phyloP scores from a whole-genome alignment of 2,113 vertebrate species.

The Tringa solitaria region DNA sequence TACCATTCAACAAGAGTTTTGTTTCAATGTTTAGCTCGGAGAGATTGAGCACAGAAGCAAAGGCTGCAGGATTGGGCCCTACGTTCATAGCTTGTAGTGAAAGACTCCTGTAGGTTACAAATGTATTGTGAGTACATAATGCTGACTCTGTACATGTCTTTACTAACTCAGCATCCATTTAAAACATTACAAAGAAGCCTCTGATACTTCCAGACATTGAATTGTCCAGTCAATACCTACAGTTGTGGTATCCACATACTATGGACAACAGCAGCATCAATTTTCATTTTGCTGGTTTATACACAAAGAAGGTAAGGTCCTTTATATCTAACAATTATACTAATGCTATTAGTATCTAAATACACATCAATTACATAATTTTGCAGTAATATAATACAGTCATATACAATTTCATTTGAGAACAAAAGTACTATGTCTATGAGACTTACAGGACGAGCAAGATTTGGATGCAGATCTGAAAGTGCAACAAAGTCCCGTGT shows the following conservation, averaged over 20 bases:
- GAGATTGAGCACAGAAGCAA: not conserved
- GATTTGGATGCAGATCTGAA: slow-evolving; percentile 87
- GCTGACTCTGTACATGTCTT: slow-evolving; percentile 52
- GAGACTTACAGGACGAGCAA: slow-evolving; percentile 84
- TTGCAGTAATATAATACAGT: slow-evolving; percentile 27
- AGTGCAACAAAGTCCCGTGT: slow-evolving; percentile 77
- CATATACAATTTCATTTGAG: slow-evolving; percentile 35
- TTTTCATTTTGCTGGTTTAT: slow-evolving; percentile 61
- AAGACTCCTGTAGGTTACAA: not conserved
- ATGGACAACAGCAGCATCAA: slow-evolving; percentile 34
- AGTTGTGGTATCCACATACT: not conserved
- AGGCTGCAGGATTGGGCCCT: not conserved
- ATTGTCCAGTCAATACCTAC: slow-evolving; percentile 35
- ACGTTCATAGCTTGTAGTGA: not conserved
- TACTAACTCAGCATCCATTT: slow-evolving; percentile 62
- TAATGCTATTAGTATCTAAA: slow-evolving; percentile 49
- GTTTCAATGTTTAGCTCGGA: not conserved
- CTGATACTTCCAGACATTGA: slow-evolving; percentile 48
- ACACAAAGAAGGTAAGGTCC: slow-evolving; percentile 44
- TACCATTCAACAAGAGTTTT: not conserved
- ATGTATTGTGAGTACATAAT: slow-evolving; percentile 32
- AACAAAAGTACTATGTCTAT: slow-evolving; percentile 30
- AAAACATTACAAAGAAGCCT: slow-evolving; percentile 60
- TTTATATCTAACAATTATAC: slow-evolving; percentile 52
- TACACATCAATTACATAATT: slow-evolving; percentile 52